Conservation (phyloP, 2,888 invertebrate genomes). For the Gryllus longicercus region DNA sequence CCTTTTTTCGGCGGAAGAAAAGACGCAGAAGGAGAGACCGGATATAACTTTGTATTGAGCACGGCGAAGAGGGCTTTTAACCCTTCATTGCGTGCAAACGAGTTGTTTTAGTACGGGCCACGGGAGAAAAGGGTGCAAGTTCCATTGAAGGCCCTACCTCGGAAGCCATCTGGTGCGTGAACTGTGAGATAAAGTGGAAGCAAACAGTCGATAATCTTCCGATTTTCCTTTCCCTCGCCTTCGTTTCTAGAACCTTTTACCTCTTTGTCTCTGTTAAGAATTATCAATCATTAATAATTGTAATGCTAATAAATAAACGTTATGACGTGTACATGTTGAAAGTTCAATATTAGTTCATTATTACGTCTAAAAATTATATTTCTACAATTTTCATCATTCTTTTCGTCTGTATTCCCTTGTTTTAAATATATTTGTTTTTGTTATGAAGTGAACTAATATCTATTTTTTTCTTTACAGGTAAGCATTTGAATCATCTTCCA, state of each 20-base stretch:
- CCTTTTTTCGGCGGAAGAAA: constrained; percentile 8
- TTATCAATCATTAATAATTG: no score
- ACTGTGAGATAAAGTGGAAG: constrained; percentile 17
- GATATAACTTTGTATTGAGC: constrained; percentile 17
- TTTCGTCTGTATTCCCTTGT: no score
- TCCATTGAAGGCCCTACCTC: not conserved
- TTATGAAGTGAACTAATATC: no score
- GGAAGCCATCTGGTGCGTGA: constrained; percentile 17
- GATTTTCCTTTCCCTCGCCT: not conserved
- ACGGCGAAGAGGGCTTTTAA: constrained; percentile 7
- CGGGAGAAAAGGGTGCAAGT: not conserved
- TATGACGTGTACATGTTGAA: no score
- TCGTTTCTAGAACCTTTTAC: not conserved
- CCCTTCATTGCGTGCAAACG: constrained; percentile 17
- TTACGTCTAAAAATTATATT: no score
- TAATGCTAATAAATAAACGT: no score
- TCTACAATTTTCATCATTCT: no score
- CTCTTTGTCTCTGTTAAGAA: no score
- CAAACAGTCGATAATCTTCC: not conserved
- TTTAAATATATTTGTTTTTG: no score
- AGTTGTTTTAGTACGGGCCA: not conserved
- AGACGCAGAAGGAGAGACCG: not conserved
- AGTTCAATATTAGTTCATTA: no score
- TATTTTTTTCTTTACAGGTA: no score
- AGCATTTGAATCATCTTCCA: no score